A percentile compares a stretch with the other conserved stretches of the same genome.
These are phyloP conservation scores for Lethrus apterus DNA, from an alignment of 1,140 invertebrate species.

Conservation along the genomic window DNA sequence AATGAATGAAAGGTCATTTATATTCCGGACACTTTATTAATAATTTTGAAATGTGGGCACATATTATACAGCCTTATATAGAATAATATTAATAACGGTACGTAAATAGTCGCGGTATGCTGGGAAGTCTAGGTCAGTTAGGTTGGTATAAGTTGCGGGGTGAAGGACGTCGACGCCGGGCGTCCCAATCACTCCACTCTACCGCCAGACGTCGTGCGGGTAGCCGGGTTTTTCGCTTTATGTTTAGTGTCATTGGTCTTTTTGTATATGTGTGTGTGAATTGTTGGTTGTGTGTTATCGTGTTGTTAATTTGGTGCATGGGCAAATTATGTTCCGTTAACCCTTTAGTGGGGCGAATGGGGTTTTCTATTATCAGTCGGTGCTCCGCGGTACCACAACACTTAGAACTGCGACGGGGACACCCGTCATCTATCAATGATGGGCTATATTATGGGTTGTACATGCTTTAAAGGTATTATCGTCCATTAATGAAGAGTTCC, in stretches of 20 bases:
- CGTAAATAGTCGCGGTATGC: conserved; percentile 6
- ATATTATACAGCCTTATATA: too few species aligned
- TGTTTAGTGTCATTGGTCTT: background rate
- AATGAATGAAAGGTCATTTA: too few species aligned
- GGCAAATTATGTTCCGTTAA: conserved; percentile 1
- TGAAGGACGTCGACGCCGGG: conserved; percentile 21
- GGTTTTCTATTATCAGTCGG: conserved; percentile 1
- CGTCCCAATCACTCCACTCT: conserved; percentile 20
- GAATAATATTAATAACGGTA: conserved; percentile 13
- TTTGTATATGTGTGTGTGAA: conserved; percentile 7
- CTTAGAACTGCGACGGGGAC: conserved; percentile 24
- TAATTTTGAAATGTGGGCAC: too few species aligned
- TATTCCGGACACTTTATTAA: too few species aligned
- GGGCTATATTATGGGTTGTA: conserved; percentile 85
- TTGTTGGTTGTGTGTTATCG: background rate
- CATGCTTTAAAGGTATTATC: conserved; percentile 71
- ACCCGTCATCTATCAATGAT: conserved; percentile 56
- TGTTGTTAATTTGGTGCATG: conserved; percentile 3
- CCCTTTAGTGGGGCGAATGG: conserved; percentile 1
- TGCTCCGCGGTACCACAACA: conserved; percentile 2
- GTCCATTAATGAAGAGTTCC: background rate
- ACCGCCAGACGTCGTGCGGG: conserved; percentile 18
- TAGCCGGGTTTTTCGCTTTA: conserved; percentile 3
- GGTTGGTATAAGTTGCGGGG: conserved; percentile 17
- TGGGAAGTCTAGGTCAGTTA: conserved; percentile 18